Percentiles rank a stretch among this genome's conserved stretches.
Conservation (phyloP, 2,888 invertebrate species). For the Prosapia bicincta region DNA sequence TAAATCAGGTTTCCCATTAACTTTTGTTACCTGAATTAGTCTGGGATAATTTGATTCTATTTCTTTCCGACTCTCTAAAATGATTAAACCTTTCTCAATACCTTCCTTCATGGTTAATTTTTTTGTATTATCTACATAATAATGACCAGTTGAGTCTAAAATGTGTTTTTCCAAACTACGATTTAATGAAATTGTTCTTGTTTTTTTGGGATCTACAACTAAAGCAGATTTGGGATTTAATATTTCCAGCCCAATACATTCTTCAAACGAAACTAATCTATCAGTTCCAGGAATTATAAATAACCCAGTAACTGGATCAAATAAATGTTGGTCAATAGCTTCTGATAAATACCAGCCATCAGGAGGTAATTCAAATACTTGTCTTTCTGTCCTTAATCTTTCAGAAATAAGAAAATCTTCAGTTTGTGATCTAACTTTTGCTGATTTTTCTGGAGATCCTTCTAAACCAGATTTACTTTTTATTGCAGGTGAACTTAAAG, state of each 20-base stretch:
- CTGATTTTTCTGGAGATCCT: constrained; percentile 16
- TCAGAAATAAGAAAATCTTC: constrained; percentile 17
- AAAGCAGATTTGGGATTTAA: constrained; percentile 80
- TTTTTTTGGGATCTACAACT: constrained; percentile 74
- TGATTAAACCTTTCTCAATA: constrained; percentile 60
- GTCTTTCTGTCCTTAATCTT: constrained; percentile 53
- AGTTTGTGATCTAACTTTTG: constrained; percentile 9
- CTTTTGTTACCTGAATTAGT: constrained; percentile 67
- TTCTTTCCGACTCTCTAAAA: constrained; percentile 53
- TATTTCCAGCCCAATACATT: constrained; percentile 80
- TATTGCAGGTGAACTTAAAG: constrained; percentile 6
- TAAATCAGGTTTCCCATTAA: constrained; percentile 66
- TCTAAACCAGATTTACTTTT: constrained; percentile 10
- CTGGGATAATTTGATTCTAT: constrained; percentile 44
- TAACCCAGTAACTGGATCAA: constrained; percentile 78
- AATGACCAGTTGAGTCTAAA: constrained; percentile 75
- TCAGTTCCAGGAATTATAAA: constrained; percentile 87
- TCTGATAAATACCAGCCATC: constrained; percentile 81
- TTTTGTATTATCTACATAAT: constrained; percentile 52
- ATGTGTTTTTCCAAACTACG: constrained; percentile 76
- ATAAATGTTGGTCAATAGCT: constrained; percentile 76
- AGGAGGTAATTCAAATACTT: constrained; percentile 72
- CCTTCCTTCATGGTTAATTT: constrained; percentile 71
- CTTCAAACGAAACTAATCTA: constrained; percentile 76
- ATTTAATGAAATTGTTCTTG: constrained; percentile 62